These are phyloP conservation scores for Acanthisitta chloris DNA, from an alignment of 2,113 vertebrate species.

Conservation along the genomic window DNA sequence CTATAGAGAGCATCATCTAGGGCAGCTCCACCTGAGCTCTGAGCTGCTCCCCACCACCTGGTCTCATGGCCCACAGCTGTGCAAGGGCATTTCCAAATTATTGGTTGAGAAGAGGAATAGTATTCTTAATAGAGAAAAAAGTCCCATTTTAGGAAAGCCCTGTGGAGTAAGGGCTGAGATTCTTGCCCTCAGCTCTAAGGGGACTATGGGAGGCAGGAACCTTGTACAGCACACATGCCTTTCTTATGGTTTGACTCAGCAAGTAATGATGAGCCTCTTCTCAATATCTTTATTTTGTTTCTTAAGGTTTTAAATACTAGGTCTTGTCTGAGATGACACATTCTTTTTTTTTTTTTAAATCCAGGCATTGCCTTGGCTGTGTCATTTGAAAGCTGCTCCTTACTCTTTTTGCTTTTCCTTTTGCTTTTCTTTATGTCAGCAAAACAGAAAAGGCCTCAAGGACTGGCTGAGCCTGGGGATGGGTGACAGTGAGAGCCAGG, in stretches of 20 bases:
- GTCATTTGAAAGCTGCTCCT: not conserved
- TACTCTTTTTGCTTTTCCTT: not conserved
- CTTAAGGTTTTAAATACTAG: not conserved
- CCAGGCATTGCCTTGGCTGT: not conserved
- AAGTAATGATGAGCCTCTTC: not conserved
- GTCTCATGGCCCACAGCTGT: not conserved
- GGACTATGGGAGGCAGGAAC: not conserved
- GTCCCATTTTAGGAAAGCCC: not conserved
- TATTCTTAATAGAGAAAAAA: not conserved
- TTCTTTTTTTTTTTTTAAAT: not conserved
- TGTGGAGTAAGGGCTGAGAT: not conserved
- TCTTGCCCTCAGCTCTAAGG: not conserved
- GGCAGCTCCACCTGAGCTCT: not conserved
- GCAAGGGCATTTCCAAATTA: not conserved
- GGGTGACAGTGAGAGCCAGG: not conserved
- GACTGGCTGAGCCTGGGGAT: not conserved
- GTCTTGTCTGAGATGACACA: not conserved
- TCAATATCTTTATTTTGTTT: not conserved
- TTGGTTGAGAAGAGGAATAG: not conserved
- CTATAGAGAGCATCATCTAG: not conserved
- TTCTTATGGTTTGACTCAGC: not conserved
- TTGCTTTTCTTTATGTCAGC: not conserved
- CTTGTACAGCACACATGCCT: accelerated
- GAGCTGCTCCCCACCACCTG: not conserved
- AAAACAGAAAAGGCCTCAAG: not conserved